Evolutionary conservation across 1,140 invertebrate species (phyloP).

Genomic region (Pseudomyrmex pallidus): DNA sequence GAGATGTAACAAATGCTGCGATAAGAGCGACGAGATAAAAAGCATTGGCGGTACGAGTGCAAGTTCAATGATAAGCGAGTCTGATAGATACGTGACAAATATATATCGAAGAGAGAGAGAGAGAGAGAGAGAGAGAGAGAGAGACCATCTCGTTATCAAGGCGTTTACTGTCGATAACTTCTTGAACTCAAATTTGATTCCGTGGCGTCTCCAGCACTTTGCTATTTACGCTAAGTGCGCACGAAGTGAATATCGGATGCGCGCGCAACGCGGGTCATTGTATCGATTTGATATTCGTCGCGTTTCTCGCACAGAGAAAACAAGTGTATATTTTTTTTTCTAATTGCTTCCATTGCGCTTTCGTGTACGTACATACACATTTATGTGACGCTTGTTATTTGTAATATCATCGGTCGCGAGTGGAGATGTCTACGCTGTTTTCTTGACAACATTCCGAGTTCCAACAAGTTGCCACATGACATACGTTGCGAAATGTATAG

Average conservation of each 20-base stretch:
- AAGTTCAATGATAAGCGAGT: too few relatives aligned
- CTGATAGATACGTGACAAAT: too few relatives aligned
- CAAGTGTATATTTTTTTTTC: slow-evolving; percentile 49
- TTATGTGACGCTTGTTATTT: background rate
- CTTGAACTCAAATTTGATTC: slow-evolving; percentile 39
- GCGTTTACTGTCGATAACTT: slow-evolving; percentile 43
- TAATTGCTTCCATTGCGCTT: slow-evolving; percentile 30
- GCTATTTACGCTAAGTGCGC: slow-evolving; percentile 69
- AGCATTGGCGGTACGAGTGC: too few relatives aligned
- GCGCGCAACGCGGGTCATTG: slow-evolving; percentile 70
- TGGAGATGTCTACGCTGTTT: too few relatives aligned
- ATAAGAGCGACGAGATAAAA: too few relatives aligned
- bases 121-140: too few relatives aligned
- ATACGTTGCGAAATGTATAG: too few relatives aligned
- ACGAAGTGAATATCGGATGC: slow-evolving; percentile 67
- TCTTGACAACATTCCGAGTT: too few relatives aligned
- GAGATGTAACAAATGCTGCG: too few relatives aligned
- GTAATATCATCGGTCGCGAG: too few relatives aligned
- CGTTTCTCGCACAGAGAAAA: slow-evolving; percentile 64
- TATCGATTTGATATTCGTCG: slow-evolving; percentile 78
- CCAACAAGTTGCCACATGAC: too few relatives aligned
- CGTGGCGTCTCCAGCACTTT: slow-evolving; percentile 16
- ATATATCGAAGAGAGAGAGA: too few relatives aligned
- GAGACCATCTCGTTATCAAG: slow-evolving; percentile 48
- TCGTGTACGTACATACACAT: slow-evolving; percentile 1